Evolutionary conservation across 1,140 invertebrate species (phyloP).

Genomic region (Cyrtorhinus lividipennis): DNA sequence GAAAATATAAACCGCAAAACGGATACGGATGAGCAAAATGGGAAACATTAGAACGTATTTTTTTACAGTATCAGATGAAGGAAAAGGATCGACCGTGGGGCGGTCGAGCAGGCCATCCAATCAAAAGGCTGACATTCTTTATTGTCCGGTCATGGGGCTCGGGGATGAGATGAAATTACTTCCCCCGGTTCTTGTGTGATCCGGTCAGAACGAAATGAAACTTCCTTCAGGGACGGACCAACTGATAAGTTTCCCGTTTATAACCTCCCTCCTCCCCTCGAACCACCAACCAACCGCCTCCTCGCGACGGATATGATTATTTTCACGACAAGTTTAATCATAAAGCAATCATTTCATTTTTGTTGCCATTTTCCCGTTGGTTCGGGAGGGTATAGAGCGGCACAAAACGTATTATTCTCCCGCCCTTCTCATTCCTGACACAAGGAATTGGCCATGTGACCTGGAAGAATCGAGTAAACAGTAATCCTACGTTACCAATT

Average conservation of each 20-base stretch:
- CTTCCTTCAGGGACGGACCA: not conserved
- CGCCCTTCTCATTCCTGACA: no score
- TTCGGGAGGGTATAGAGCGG: no score
- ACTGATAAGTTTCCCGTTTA: conserved; percentile 7
- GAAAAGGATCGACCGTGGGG: not conserved
- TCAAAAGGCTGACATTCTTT: conserved; percentile 9
- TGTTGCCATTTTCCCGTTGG: not conserved
- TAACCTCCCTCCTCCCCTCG: not conserved
- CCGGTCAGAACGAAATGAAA: conserved; percentile 6
- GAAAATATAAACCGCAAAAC: no score
- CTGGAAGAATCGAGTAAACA: no score
- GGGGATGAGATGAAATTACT: conserved; percentile 9
- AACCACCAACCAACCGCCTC: not conserved
- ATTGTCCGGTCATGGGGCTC: not conserved
- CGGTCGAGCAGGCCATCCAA: not conserved
- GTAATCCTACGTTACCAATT: no score
- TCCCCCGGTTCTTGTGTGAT: conserved; percentile 7
- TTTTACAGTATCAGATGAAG: not conserved
- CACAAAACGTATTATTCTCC: no score
- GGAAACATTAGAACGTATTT: conserved; percentile 1
- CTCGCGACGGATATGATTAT: not conserved
- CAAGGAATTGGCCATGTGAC: no score
- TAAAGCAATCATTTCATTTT: conserved; percentile 3
- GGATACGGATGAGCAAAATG: not conserved
- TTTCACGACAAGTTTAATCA: conserved; percentile 5